A percentile compares a stretch with the other conserved stretches of the same genome.
Evolutionary conservation across 2,888 invertebrate species (phyloP).

Genomic region (Idaea straminata): DNA sequence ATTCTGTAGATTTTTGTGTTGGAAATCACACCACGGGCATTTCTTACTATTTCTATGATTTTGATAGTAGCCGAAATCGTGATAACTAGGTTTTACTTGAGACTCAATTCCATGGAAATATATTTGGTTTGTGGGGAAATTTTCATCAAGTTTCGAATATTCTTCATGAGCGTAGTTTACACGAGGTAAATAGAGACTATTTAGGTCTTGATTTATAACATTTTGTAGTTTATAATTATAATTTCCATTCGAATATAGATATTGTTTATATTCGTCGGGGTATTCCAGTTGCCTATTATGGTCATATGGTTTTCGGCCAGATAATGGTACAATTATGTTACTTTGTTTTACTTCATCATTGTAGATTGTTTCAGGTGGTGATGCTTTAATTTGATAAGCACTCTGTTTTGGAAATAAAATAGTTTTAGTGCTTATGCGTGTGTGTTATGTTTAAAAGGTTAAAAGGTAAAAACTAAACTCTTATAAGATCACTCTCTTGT

Average conservation of each 20-base stretch:
- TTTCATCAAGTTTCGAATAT: too few species aligned
- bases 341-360: slow-evolving; percentile 10
- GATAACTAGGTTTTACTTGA: not conserved
- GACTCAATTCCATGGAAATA: not conserved
- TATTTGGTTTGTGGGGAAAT: too few species aligned
- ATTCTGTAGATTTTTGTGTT: too few species aligned
- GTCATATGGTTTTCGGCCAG: slow-evolving; percentile 8
- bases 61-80: not conserved
- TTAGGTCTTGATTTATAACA: not conserved
- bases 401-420: slow-evolving; percentile 9
- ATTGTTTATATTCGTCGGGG: not conserved
- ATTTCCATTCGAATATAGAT: too few species aligned
- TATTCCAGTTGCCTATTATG: not conserved
- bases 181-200: not conserved
- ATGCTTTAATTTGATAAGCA: slow-evolving; percentile 14
- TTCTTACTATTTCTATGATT: not conserved
- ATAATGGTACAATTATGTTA: slow-evolving; percentile 15
- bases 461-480: too few species aligned
- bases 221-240: not conserved
- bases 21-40: too few species aligned
- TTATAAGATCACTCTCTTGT: too few species aligned
- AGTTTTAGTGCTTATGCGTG: not conserved
- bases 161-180: not conserved
- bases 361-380: slow-evolving; percentile 10
- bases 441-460: too few species aligned